phyloP scores from a whole-genome alignment of 2,888 invertebrate genomes.

The Camptogramma bilineatum region DNA sequence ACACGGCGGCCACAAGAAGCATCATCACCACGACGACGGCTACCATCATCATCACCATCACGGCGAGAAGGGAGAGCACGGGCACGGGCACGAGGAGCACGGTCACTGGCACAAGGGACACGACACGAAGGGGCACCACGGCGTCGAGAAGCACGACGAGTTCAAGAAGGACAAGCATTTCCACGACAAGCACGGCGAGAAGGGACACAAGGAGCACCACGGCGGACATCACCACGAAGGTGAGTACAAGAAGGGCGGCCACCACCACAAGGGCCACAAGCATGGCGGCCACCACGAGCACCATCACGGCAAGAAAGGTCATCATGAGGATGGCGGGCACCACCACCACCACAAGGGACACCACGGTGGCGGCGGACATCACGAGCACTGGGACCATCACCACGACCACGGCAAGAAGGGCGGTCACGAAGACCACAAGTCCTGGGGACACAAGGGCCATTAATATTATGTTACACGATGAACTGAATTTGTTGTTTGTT shows the following conservation, averaged over 20 bases:
- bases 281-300: constrained; percentile 91
- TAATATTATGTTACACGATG: constrained; percentile 58
- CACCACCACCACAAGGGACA: constrained; percentile 92
- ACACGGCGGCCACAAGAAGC: constrained; percentile 87
- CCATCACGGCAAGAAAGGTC: constrained; percentile 91
- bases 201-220: constrained; percentile 91
- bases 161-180: constrained; percentile 94
- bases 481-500: constrained; percentile 63
- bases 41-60: constrained; percentile 87
- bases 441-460: constrained; percentile 88
- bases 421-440: constrained; percentile 91
- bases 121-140: constrained; percentile 93
- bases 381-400: constrained; percentile 90
- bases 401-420: constrained; percentile 92
- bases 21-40: constrained; percentile 88
- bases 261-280: constrained; percentile 91
- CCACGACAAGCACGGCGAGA: constrained; percentile 92
- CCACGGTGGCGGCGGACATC: constrained; percentile 91
- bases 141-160: constrained; percentile 92
- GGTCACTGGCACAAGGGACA: constrained; percentile 93
- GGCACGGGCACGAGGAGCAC: constrained; percentile 79
- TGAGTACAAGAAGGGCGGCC: constrained; percentile 91
- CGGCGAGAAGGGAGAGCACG: constrained; percentile 88
- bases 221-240: constrained; percentile 91
- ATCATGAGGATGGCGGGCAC: constrained; percentile 91